These are phyloP conservation scores for Stictocephala bisonia DNA, from an alignment of 2,888 invertebrate genomes.

Conservation along the genomic window DNA sequence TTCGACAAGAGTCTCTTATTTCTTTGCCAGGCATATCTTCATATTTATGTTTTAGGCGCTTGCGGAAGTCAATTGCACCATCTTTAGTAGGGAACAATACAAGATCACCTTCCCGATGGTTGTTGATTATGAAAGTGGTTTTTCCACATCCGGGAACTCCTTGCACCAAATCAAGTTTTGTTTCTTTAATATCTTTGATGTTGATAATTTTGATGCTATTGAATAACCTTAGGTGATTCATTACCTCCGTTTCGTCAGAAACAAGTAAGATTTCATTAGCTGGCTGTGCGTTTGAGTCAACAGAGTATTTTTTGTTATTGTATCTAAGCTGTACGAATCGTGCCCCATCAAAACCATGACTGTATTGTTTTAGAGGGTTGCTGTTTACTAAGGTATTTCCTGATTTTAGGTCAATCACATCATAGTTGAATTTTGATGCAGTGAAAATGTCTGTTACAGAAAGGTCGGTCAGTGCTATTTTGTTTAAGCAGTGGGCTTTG, in stretches of 20 bases:
- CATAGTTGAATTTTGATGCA: neutral
- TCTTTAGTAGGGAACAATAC: constrained; percentile 2
- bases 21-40: neutral
- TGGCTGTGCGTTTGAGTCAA: neutral
- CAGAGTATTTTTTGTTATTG: neutral
- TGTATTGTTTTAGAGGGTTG: neutral
- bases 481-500: too few relatives aligned
- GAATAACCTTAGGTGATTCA: neutral
- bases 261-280: neutral
- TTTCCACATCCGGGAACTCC: neutral
- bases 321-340: neutral
- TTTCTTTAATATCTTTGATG: neutral
- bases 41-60: neutral
- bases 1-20: neutral
- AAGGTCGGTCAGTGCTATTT: too few relatives aligned
- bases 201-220: neutral
- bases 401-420: neutral
- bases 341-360: neutral
- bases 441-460: too few relatives aligned
- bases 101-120: neutral
- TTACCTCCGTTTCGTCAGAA: neutral
- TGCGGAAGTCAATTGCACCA: neutral
- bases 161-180: neutral
- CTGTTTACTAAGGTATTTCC: neutral
- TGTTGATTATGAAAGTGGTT: constrained; percentile 2